Base-by-base conservation (phyloP, 2,888 invertebrate genomes). In the Selenia dentaria region DNA sequence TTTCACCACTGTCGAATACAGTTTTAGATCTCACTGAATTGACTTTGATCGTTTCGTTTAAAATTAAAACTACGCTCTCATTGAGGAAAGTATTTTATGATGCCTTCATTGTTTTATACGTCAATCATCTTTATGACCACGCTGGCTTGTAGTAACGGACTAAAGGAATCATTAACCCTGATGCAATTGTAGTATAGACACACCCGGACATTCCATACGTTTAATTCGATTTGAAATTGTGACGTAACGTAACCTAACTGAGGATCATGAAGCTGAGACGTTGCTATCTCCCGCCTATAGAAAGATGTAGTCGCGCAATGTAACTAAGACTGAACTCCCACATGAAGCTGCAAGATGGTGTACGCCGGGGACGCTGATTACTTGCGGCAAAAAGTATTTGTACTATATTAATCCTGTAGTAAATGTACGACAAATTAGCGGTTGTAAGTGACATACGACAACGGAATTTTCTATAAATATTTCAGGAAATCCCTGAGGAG, bases 401-500 rank as follows among this genome's bases (percentile, higher is more conserved):
- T n/a, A n/a, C n/a, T n/a, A n/a, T n/a, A n/a, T n/a, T n/a, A n/a
- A n/a, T n/a, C n/a, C n/a, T n/a, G n/a, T n/a, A n/a, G n/a, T n/a
- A n/a, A n/a, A n/a, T n/a, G n/a, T n/a, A n/a, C n/a, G n/a, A n/a
- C n/a, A n/a, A n/a, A n/a, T n/a, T n/a, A n/a, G n/a, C n/a, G n/a
- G 24, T 38, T 31, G 20, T 28, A 22, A 33, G 14, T 18, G 38
- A 48, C 40, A 48, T 52, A 41, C 45, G 58, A 66, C 62, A 62
- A 32, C 51, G 32, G 47, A 48, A 44, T 51, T 36, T 52, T 62
- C 65, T 67, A 70, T 63, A 54, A 70, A 68, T 72, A 72, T 46
- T 33, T 49, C 51, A 77, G 75, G 72, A 73, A 74, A 72, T 59
- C 74, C 72, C 74, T 67, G 67, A 70, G 63, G 70, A 73, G 68